Percentiles rank a stretch among this genome's conserved stretches.
phyloP scores from a whole-genome alignment of 2,888 invertebrate species.

The Pemphredon lugubris region DNA sequence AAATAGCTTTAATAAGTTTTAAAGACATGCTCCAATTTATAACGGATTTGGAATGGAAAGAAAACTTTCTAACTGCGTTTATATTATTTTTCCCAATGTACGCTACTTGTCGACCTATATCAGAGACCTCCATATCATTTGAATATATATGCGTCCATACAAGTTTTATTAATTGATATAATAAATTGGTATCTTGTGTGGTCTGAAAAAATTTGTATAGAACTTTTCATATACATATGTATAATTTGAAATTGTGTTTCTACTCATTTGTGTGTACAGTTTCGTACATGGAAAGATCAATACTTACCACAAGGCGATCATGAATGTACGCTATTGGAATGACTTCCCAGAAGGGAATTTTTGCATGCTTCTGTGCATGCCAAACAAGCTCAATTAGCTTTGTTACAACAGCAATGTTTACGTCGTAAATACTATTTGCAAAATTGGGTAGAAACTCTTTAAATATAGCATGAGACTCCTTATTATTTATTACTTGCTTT shows the following conservation, averaged over 20 bases:
- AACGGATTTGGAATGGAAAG: slow-evolving; percentile 44
- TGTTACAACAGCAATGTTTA: slow-evolving; percentile 39
- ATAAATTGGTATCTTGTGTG: slow-evolving; percentile 35
- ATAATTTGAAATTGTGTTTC: not conserved
- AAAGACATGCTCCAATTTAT: slow-evolving; percentile 43
- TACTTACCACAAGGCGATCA: slow-evolving; percentile 54
- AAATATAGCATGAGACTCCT: slow-evolving; percentile 31
- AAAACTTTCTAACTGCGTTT: slow-evolving; percentile 55
- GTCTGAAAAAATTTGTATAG: slow-evolving; percentile 44
- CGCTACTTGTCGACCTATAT: slow-evolving; percentile 32
- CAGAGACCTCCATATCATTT: slow-evolving; percentile 19
- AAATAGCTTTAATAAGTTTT: slow-evolving; percentile 44
- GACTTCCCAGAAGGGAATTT: slow-evolving; percentile 49
- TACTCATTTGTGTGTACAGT: too few relatives aligned
- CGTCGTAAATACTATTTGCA: slow-evolving; percentile 49
- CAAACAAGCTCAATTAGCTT: slow-evolving; percentile 55
- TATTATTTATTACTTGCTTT: slow-evolving; percentile 45
- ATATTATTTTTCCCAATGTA: slow-evolving; percentile 51
- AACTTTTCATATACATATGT: too few relatives aligned
- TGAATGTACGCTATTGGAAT: slow-evolving; percentile 54
- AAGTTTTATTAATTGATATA: slow-evolving; percentile 51
- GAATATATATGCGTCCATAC: slow-evolving; percentile 44
- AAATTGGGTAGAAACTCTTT: slow-evolving; percentile 47
- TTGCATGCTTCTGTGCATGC: slow-evolving; percentile 32
- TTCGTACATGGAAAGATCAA: not conserved